Percentiles rank a stretch among this genome's conserved stretches.
Conservation (phyloP, 2,797 vertebrate genomes). For the Myotis pilosus region DNA sequence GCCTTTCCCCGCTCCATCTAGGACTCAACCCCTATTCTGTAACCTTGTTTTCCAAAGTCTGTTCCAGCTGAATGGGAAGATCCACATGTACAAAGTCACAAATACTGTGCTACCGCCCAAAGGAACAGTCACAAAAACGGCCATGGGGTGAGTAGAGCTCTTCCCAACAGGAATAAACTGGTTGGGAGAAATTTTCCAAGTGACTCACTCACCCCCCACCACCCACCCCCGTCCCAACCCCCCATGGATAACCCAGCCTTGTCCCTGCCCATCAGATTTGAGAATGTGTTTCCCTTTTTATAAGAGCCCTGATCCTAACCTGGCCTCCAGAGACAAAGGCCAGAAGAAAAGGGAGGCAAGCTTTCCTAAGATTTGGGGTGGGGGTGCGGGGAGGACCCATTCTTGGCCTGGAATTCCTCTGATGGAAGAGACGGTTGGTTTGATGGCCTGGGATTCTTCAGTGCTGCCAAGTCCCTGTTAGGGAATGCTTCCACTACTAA, state of each 20-base stretch:
- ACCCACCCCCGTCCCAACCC: too few relatives aligned
- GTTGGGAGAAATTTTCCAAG: background rate
- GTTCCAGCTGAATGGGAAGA: conserved; percentile 14
- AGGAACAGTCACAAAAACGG: background rate
- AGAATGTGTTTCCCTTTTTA: background rate
- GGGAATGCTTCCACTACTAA: background rate
- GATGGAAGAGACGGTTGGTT: background rate
- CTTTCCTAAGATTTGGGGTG: background rate
- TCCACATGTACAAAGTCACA: background rate
- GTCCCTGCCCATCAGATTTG: background rate
- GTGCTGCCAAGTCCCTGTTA: background rate
- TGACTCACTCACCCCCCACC: background rate
- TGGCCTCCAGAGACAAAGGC: conserved; percentile 49
- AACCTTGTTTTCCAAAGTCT: conserved; percentile 42
- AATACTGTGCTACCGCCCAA: background rate
- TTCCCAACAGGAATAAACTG: background rate
- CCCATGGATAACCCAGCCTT: background rate
- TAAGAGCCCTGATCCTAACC: conserved; percentile 6
- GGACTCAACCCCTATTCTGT: background rate
- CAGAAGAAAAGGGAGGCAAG: background rate
- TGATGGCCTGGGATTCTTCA: background rate
- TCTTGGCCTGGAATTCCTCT: background rate
- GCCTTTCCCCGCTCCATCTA: background rate
- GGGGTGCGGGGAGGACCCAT: background rate
- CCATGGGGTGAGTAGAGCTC: background rate